phyloP scores from a whole-genome alignment of 2,888 invertebrate species.

The Acronicta alni region DNA sequence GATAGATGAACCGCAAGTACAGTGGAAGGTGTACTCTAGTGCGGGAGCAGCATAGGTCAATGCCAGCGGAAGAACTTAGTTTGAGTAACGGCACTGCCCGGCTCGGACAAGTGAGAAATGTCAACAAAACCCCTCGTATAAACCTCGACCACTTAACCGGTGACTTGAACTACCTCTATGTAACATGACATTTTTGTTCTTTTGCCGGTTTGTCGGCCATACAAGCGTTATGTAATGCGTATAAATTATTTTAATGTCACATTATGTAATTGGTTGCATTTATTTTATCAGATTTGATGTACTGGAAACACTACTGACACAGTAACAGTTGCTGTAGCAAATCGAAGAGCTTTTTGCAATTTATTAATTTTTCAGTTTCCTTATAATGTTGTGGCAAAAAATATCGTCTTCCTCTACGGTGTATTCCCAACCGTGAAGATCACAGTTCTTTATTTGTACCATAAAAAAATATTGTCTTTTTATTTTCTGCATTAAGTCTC shows the following conservation, averaged over 20 bases:
- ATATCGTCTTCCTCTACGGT: constrained; percentile 39
- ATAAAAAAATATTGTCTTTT: constrained; percentile 49
- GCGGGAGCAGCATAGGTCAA: constrained; percentile 71
- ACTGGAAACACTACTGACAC: constrained; percentile 50
- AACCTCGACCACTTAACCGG: constrained; percentile 28
- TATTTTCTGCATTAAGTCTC: constrained; percentile 52
- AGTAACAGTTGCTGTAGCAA: constrained; percentile 27
- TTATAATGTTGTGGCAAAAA: constrained; percentile 34
- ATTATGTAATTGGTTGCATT: constrained; percentile 52
- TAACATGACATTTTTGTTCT: constrained; percentile 48
- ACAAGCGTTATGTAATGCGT: constrained; percentile 39
- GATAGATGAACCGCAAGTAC: constrained; percentile 35
- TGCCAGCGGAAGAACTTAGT: constrained; percentile 78
- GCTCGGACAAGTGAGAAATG: constrained; percentile 72
- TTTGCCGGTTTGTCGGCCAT: constrained; percentile 17
- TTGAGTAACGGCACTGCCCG: constrained; percentile 74
- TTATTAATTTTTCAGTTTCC: constrained; percentile 15
- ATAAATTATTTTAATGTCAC: constrained; percentile 45
- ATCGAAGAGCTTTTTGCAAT: constrained; percentile 33
- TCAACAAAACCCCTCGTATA: constrained; percentile 67
- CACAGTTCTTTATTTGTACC: constrained; percentile 52
- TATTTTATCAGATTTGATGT: constrained; percentile 30
- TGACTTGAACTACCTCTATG: constrained; percentile 40
- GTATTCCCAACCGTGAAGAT: constrained; percentile 58
- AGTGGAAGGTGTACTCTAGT: constrained; percentile 38